phyloP scores from a whole-genome alignment of 2,113 vertebrate species.

The Oenanthe melanoleuca region DNA sequence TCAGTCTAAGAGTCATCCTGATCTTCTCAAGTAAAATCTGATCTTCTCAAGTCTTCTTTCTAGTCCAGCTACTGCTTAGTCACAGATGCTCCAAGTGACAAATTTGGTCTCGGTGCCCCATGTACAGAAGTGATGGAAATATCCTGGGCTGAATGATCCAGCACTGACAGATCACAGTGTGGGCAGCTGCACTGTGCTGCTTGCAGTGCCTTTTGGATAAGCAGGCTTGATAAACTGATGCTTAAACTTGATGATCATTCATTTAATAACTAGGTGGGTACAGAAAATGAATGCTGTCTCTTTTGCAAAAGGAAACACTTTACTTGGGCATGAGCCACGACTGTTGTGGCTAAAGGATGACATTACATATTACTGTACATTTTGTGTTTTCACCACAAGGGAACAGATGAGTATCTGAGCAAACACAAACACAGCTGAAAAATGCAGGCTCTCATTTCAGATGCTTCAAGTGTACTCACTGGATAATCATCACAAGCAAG shows the following conservation, averaged over 20 bases:
- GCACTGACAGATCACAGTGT: background rate
- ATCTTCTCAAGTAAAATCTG: background rate
- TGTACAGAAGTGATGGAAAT: background rate
- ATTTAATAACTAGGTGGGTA: background rate
- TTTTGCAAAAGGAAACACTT: constrained; percentile 4
- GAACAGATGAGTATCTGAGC: constrained; percentile 48
- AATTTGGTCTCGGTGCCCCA: background rate
- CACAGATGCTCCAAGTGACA: background rate
- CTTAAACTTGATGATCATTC: constrained; percentile 5
- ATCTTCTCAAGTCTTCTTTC: background rate
- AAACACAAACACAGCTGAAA: constrained; percentile 54
- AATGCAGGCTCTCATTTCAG: background rate
- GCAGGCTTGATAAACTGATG: background rate
- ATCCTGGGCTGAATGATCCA: background rate
- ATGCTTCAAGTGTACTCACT: background rate
- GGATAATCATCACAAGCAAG: background rate
- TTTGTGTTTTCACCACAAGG: constrained; percentile 59
- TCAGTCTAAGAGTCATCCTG: background rate
- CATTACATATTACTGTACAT: constrained; percentile 48
- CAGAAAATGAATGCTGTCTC: background rate
- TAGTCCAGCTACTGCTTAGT: background rate
- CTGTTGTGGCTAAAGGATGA: constrained; percentile 44
- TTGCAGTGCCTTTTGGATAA: background rate
- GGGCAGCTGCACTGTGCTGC: background rate
- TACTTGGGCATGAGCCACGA: constrained; percentile 10